Percentiles rank a stretch among this genome's conserved stretches.
These are phyloP conservation scores for Thymelicus acteon DNA, from an alignment of 2,888 invertebrate species.

Conservation along the genomic window DNA sequence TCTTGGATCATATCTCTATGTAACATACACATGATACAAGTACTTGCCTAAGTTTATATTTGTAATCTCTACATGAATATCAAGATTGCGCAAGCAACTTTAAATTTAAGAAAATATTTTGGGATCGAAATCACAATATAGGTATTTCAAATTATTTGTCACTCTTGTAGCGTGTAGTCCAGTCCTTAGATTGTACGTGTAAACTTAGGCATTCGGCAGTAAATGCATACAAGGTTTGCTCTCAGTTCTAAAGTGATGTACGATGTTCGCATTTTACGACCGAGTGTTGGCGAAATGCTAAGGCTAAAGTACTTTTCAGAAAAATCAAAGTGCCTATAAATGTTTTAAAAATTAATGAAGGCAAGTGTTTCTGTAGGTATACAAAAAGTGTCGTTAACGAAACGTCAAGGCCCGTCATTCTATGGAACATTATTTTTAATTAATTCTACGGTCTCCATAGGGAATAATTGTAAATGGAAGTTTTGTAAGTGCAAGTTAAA, in stretches of 20 bases:
- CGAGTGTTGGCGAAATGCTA: constrained; percentile 10
- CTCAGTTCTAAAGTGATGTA: constrained; percentile 34
- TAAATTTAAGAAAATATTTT: no score
- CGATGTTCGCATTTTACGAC: constrained; percentile 29
- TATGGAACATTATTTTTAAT: background rate
- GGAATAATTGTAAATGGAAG: background rate
- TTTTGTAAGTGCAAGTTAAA: constrained; percentile 10
- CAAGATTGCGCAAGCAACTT: no score
- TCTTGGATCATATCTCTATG: no score
- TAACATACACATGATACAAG: no score
- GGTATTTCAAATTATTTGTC: background rate
- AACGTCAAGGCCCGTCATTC: no score
- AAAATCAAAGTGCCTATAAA: no score
- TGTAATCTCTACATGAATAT: no score
- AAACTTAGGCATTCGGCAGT: constrained; percentile 36
- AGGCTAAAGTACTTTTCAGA: background rate
- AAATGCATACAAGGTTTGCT: constrained; percentile 38
- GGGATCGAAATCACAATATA: no score
- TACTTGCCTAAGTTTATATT: no score
- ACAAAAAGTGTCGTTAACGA: no score
- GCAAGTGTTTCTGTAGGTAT: no score
- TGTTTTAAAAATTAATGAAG: no score
- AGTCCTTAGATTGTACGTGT: constrained; percentile 20
- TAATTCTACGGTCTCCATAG: background rate
- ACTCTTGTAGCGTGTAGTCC: background rate